Percentiles rank a stretch among this genome's conserved stretches.
These are phyloP conservation scores for Achroia grisella DNA, from an alignment of 1,140 invertebrate species.

Conservation along the genomic window DNA sequence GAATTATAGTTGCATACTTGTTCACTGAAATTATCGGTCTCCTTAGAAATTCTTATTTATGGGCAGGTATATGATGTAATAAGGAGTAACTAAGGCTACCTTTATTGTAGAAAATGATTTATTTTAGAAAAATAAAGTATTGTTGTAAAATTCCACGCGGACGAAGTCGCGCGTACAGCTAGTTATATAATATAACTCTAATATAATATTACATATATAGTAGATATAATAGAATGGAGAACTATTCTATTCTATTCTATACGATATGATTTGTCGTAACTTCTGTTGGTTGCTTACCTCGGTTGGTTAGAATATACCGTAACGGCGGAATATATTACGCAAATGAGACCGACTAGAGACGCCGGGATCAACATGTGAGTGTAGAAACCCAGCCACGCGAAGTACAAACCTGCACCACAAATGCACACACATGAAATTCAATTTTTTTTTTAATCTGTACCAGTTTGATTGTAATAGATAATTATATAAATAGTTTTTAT, in stretches of 20 bases:
- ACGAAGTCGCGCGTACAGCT: no score
- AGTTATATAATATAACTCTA: no score
- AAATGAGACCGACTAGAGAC: conserved; percentile 86
- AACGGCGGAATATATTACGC: conserved; percentile 86
- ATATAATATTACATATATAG: no score
- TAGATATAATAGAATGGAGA: background rate
- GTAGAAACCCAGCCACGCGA: conserved; percentile 98
- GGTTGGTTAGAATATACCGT: conserved; percentile 83
- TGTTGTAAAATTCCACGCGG: no score
- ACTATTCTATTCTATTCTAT: no score
- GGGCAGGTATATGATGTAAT: background rate
- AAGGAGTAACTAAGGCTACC: no score
- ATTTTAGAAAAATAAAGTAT: no score
- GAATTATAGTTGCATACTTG: conserved; percentile 84
- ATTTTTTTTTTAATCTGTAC: no score
- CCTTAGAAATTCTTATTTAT: background rate
- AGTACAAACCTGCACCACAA: conserved; percentile 83
- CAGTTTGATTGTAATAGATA: no score
- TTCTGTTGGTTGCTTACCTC: conserved; percentile 71
- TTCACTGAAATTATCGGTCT: conserved; percentile 72
- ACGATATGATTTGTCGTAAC: no score
- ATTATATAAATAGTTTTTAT: no score
- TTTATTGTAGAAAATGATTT: no score
- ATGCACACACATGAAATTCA: conserved; percentile 4
- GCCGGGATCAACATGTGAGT: conserved; percentile 94